Conservation (phyloP, 2,888 invertebrate genomes). For the Helobdella robusta region DNA sequence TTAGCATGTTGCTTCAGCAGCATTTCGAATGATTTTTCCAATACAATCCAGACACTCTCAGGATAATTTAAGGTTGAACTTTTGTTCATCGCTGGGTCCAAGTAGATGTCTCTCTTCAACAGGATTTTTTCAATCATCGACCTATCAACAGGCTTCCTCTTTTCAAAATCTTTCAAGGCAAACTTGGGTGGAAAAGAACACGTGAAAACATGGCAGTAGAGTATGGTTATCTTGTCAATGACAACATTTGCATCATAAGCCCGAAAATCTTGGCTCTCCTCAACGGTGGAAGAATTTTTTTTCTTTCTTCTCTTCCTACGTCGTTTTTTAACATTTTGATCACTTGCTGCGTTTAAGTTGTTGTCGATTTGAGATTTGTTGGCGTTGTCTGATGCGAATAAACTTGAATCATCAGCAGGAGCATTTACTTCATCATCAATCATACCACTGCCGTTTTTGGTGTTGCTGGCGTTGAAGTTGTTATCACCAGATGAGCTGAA, state of each 20-base stretch:
- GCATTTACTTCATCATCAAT: background rate
- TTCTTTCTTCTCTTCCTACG: background rate
- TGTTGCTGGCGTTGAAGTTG: background rate
- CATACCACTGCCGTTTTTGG: background rate
- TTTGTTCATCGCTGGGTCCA: no score
- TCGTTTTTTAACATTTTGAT: background rate
- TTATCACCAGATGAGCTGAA: background rate
- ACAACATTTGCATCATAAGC: slow-evolving; percentile 3
- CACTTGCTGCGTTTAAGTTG: background rate
- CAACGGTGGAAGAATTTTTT: no score
- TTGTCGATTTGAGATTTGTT: no score
- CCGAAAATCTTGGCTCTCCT: background rate
- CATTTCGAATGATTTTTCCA: no score
- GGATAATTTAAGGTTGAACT: no score
- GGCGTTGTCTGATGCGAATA: no score
- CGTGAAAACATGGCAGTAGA: background rate
- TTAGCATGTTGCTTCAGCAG: background rate
- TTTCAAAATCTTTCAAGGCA: no score
- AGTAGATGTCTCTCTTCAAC: no score
- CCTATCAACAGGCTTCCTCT: no score
- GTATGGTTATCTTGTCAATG: background rate
- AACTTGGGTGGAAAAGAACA: no score
- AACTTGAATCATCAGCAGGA: background rate
- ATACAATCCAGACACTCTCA: no score
- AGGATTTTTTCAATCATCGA: no score